Conservation (phyloP, 1,140 invertebrate species). For the Drosophila pruinosa region DNA sequence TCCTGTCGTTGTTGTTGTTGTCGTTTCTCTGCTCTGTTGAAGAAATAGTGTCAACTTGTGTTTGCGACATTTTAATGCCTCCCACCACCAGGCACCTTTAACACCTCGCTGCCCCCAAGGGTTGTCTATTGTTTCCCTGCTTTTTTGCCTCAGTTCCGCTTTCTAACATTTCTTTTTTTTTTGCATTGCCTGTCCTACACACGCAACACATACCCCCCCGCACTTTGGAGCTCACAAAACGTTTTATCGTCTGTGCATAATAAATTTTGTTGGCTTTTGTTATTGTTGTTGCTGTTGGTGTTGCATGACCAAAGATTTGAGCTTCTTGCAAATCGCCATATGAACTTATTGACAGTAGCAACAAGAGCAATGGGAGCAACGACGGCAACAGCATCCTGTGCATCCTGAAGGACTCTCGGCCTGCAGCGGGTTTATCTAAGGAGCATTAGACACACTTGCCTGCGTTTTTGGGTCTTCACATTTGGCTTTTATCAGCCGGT, state of each 20-base stretch:
- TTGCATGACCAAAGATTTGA: conserved; percentile 30
- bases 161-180: conserved; percentile 4
- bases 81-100: conserved; percentile 37
- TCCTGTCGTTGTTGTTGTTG: conserved; percentile 3
- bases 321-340: conserved; percentile 27
- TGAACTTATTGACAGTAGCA: conserved; percentile 66
- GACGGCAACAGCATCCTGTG: conserved; percentile 18
- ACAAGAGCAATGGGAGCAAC: conserved; percentile 1
- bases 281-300: conserved; percentile 30
- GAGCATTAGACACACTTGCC: conserved; percentile 69
- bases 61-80: conserved; percentile 7
- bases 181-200: conserved; percentile 4
- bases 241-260: conserved; percentile 79
- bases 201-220: conserved; percentile 12
- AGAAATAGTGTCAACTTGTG: conserved; percentile 74
- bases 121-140: conserved; percentile 77
- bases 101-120: conserved; percentile 51
- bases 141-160: conserved; percentile 32
- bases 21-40: conserved; percentile 51
- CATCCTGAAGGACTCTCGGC: conserved; percentile 4
- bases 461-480: conserved; percentile 33
- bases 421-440: not conserved
- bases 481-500: conserved; percentile 45
- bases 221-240: conserved; percentile 70
- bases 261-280: conserved; percentile 60